These are phyloP conservation scores for Trachemys scripta DNA, from an alignment of 2,113 vertebrate genomes.

Conservation along the genomic window DNA sequence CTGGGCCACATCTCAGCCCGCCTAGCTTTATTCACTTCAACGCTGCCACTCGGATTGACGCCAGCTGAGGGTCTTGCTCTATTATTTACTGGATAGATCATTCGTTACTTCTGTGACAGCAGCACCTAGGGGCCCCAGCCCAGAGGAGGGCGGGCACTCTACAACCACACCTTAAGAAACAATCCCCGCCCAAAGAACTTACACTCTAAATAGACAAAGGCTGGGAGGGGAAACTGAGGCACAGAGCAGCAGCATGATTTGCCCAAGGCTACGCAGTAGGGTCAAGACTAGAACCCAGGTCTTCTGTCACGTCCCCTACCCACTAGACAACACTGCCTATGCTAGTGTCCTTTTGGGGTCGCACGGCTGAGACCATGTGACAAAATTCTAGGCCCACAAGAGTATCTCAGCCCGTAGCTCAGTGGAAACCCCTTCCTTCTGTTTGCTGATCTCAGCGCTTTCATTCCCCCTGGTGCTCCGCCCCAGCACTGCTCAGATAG, in stretches of 20 bases:
- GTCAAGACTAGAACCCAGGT: not conserved
- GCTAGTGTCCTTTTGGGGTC: not conserved
- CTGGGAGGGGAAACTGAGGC: not conserved
- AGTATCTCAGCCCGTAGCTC: not conserved
- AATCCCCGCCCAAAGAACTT: not conserved
- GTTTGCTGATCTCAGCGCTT: not conserved
- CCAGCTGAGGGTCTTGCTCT: not conserved
- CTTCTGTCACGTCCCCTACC: not conserved
- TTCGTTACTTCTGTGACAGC: not conserved
- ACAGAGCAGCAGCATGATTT: not conserved
- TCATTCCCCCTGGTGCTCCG: not conserved
- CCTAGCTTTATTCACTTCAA: not conserved
- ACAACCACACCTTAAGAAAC: not conserved
- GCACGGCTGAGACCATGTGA: not conserved
- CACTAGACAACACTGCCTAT: not conserved
- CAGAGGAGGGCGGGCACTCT: not conserved
- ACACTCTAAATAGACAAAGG: not conserved
- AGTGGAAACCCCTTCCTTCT: not conserved
- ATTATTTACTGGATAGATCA: not conserved
- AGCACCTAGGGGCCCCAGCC: not conserved
- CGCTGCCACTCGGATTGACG: not conserved
- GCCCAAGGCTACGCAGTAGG: no score
- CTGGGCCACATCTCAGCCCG: not conserved
- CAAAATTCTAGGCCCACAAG: not conserved
- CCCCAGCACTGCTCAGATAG: not conserved